Evolutionary conservation across 2,113 vertebrate species (phyloP).

Genomic region (Haliaeetus leucogaster): DNA sequence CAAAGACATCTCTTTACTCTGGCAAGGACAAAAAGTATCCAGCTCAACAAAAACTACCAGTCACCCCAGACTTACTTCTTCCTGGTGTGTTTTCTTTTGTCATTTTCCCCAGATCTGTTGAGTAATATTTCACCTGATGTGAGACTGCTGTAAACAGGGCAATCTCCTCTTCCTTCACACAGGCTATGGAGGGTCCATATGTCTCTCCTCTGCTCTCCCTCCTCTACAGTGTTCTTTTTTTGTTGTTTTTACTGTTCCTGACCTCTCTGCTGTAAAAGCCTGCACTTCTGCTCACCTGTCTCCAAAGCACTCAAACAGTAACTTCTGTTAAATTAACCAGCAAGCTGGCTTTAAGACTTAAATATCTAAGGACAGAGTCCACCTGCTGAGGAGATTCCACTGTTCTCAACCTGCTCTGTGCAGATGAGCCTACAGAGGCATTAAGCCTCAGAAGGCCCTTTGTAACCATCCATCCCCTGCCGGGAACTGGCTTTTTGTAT

Average conservation of each 20-base stretch:
- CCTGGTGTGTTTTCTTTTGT: neutral
- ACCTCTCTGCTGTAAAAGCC: neutral
- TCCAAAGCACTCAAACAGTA: neutral
- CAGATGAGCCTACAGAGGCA: neutral
- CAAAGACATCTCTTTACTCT: neutral
- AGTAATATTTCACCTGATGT: neutral
- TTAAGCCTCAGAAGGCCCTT: neutral
- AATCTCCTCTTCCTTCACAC: neutral
- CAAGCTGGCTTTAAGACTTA: neutral
- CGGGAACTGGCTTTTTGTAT: neutral
- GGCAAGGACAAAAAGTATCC: neutral
- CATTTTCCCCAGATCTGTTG: neutral
- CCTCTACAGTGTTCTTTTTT: neutral
- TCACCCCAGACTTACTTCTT: neutral
- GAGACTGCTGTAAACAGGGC: neutral
- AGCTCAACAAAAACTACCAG: neutral
- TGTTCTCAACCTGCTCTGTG: neutral
- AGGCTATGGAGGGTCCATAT: neutral
- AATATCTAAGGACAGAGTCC: neutral
- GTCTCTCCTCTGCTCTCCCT: neutral
- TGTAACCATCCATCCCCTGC: neutral
- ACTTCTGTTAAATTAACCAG: neutral
- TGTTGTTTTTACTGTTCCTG: neutral
- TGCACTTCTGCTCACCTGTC: neutral
- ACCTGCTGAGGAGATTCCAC: neutral